Percentiles rank a stretch among this genome's conserved stretches.
Evolutionary conservation across 2,113 vertebrate genomes (phyloP).

Genomic region (Vombatus ursinus): DNA sequence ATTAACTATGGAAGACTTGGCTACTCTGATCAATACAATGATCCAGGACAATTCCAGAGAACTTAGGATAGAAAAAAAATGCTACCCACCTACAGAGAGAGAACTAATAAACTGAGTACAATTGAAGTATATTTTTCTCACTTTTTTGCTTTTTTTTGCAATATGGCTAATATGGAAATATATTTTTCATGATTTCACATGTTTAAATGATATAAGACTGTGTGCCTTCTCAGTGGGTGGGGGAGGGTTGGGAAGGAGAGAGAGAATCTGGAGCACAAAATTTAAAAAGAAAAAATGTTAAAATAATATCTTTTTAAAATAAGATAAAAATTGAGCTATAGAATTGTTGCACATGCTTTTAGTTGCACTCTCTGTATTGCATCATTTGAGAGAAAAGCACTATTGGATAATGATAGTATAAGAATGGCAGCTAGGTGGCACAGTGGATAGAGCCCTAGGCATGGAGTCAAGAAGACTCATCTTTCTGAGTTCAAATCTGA

Average conservation of each 20-base stretch:
- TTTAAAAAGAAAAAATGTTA: background rate
- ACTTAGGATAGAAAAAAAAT: background rate
- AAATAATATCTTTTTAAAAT: background rate
- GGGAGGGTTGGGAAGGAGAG: background rate
- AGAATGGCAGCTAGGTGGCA: too few relatives aligned
- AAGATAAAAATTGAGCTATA: background rate
- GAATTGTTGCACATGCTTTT: background rate
- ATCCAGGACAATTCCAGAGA: background rate
- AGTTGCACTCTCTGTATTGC: background rate
- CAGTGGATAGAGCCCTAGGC: too few relatives aligned
- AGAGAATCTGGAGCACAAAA: background rate
- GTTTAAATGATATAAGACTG: background rate
- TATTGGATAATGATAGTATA: background rate
- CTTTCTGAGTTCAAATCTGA: too few relatives aligned
- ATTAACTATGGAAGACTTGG: background rate
- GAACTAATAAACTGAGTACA: background rate
- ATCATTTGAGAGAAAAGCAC: background rate
- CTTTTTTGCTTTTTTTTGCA: background rate
- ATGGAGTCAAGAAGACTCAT: too few relatives aligned
- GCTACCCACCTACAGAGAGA: background rate
- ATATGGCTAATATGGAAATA: background rate
- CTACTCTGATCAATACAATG: background rate
- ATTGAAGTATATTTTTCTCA: background rate
- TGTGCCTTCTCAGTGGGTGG: background rate
- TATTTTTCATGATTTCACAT: background rate